Base-by-base conservation (phyloP, 2,888 invertebrate genomes). In the Ligdia adustata region DNA sequence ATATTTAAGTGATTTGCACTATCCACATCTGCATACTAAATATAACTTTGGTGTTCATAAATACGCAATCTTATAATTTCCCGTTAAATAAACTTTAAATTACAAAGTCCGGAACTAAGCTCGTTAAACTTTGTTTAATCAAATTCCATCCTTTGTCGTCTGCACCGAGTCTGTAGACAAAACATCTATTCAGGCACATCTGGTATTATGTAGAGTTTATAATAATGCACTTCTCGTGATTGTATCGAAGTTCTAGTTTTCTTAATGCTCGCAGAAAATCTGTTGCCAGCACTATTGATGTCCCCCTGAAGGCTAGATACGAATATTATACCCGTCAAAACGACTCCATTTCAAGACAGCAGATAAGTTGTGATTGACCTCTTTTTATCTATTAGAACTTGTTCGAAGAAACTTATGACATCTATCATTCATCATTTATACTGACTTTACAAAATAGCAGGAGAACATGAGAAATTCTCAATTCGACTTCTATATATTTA, bases 61-160 rank as follows among this genome's bases (percentile, higher is more conserved):
- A 41, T 44, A 52, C 32, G 28, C 37, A 46, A 40, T 54, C 45
- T 50, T 38, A 50, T 51, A 29, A 37, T 37, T 41, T 14, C 27
- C 33, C 46, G 45, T 52, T 52, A 48, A 52, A 52, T 52, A 41
- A 42, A 50, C 48, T 47, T 45, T 14, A 14, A 47, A 35, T 29
- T 18, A 47, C 29, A 9, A 35, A 34, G 47, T 53, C 34, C 37
- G 53, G 42, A 58, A 55, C 55, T 52, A 52, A 55, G 53, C 49
- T 58, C 46, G 49, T 58, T 55, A 45, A 55, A 55, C 53, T 58
- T 53, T 20, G 49, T 52, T 47, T 38, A 55, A 49, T 57, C 52
- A 54, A 57, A 55, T 46, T 32, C 39, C 39, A 28, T 53, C 58
- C 55, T 58, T 58, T 58, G 58, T 58, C 48, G 53, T 58, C 55